These are phyloP conservation scores for Epinephelus malabaricus DNA, from an alignment of 2,797 vertebrate genomes.

Conservation along the genomic window DNA sequence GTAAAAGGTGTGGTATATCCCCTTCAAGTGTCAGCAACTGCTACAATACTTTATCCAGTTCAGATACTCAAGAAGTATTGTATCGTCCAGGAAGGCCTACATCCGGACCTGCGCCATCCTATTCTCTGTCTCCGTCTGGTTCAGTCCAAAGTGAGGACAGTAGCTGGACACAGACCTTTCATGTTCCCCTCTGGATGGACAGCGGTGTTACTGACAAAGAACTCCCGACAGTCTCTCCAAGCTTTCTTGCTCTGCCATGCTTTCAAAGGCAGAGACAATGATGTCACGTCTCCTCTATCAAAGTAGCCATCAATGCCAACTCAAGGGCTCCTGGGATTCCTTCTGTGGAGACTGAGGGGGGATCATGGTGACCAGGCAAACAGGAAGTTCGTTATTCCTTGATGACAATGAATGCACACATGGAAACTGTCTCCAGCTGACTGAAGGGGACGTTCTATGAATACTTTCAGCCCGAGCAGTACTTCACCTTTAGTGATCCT, in stretches of 20 bases:
- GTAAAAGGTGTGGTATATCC: neutral
- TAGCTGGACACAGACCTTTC: neutral
- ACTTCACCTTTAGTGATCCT: conserved; percentile 17
- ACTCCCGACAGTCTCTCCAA: neutral
- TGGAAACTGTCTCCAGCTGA: conserved; percentile 7
- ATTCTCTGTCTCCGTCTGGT: neutral
- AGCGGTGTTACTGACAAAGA: neutral
- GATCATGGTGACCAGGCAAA: neutral
- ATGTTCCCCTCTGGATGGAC: conserved; percentile 8
- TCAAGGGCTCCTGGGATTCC: conserved; percentile 64
- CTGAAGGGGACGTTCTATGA: neutral
- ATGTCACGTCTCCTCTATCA: conserved; percentile 39
- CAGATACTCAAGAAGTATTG: neutral
- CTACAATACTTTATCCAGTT: neutral
- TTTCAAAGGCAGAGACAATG: conserved; percentile 20
- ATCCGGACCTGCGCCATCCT: neutral
- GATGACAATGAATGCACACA: neutral
- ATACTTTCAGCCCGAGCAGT: conserved; percentile 12
- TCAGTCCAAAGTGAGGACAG: conserved; percentile 16
- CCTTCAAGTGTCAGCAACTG: neutral
- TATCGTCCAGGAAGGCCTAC: neutral
- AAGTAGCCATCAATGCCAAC: conserved; percentile 54
- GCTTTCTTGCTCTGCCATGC: neutral
- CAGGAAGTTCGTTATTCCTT: neutral
- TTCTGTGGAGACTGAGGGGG: conserved; percentile 3